Base-by-base conservation (phyloP, 2,113 vertebrate species). In the Myocastor coypus region DNA sequence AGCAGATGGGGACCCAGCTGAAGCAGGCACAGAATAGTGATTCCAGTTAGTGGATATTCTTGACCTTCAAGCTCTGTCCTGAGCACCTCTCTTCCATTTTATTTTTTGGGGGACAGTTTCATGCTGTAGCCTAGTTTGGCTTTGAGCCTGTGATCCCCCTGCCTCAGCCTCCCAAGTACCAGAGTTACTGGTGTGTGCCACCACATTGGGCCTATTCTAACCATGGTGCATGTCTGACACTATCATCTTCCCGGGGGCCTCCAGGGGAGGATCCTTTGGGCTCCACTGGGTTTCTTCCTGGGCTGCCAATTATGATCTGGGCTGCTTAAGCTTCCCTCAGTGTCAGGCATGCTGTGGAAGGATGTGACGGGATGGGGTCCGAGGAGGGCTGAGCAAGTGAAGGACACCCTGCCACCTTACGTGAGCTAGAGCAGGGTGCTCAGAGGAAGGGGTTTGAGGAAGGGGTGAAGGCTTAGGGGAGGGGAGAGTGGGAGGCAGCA, bases 381-480 rank as follows among this genome's bases (percentile, higher is more conserved):
- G 14, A 24, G 16, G 28, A 66, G 75, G 55, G 11, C 12, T 0
- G n/a, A 78, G 14, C 26, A 50, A n/a, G 22, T 0, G 0, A 50
- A 40, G 28, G 64, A 34, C 5, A 68, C 66, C 9, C 42, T 22
- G 3, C 32, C 22, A 64, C 61, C 73, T 40, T 37, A 42, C 32
- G 28, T 66, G 50, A 80, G 55, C 3, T 14, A n/a, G 40, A 7
- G 5, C 63, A 30, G 57, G 7, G 11, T 5, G 2, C 40, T 59
- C 32, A 0, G 52, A 87, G 69, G 12, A 24, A n/a, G 7, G 28
- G 10, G 1, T n/a, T 5, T 32, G 11, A 1, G 2, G 28, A 2
- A 55, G 5, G 22, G 24, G 2, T 46, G 73, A 77, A 46, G 73
- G 12, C 24, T 13, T 75, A 40, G 40, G 37, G 26, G 63, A 24